These are phyloP conservation scores for Lasius platythorax DNA, from an alignment of 2,888 invertebrate genomes.

Conservation along the genomic window DNA sequence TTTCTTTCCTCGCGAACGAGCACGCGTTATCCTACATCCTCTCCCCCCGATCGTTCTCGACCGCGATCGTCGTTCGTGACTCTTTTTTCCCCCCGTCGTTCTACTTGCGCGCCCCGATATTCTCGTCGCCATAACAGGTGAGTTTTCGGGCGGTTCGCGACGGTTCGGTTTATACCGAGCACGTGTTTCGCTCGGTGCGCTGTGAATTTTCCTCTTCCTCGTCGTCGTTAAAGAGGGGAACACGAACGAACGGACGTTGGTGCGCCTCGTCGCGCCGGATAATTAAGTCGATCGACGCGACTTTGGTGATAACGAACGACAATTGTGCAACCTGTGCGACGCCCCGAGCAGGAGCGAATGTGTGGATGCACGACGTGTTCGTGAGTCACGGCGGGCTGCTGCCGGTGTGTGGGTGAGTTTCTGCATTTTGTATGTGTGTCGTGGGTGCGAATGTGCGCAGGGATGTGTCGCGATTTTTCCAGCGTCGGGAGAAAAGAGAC, in stretches of 20 bases:
- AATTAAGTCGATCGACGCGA: conserved; percentile 41
- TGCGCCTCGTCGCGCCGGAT: conserved; percentile 14
- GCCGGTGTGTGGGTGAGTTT: conserved; percentile 50
- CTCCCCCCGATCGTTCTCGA: conserved; percentile 58
- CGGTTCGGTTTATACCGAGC: background rate
- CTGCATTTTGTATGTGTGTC: background rate
- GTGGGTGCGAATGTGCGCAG: background rate
- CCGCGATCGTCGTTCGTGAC: conserved; percentile 45
- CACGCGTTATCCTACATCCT: background rate
- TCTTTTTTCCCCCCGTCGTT: conserved; percentile 54
- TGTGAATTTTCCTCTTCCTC: background rate
- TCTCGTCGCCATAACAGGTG: conserved; percentile 69
- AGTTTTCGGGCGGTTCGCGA: conserved; percentile 43
- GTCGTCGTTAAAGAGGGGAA: background rate
- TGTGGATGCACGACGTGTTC: conserved; percentile 42
- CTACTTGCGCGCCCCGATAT: conserved; percentile 43
- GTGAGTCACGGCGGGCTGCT: conserved; percentile 47
- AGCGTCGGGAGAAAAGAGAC: too few species aligned
- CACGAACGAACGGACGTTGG: background rate
- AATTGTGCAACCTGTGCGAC: conserved; percentile 45
- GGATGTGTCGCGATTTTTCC: conserved; percentile 3
- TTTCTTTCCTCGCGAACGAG: conserved; percentile 63
- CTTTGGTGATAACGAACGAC: conserved; percentile 46
- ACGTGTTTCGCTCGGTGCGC: conserved; percentile 24
- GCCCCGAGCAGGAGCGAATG: background rate